Evolutionary conservation across 2,113 vertebrate species (phyloP).

Genomic region (Madoqua kirkii): DNA sequence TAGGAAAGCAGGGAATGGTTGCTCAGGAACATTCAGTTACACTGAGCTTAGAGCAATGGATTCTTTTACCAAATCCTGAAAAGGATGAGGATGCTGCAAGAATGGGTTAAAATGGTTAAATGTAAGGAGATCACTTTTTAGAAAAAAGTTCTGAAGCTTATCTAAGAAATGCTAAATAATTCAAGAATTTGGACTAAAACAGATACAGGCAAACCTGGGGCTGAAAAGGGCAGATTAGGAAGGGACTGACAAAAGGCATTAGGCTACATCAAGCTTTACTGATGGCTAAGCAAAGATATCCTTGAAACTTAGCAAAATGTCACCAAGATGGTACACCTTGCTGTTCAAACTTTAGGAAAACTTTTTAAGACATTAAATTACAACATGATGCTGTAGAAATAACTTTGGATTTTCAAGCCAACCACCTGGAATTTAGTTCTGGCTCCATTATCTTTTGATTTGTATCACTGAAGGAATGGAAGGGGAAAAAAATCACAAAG

Average conservation of each 20-base stretch:
- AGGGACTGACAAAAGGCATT: not conserved
- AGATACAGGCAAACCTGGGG: not conserved
- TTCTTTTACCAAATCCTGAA: not conserved
- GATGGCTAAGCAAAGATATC: not conserved
- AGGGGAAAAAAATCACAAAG: not conserved
- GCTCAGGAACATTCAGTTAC: not conserved
- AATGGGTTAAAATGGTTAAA: not conserved
- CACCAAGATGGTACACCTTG: not conserved
- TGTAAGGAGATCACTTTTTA: not conserved
- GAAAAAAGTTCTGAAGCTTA: not conserved
- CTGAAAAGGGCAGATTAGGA: not conserved
- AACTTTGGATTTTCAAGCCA: not conserved
- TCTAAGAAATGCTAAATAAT: constrained; percentile 5
- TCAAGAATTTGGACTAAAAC: not conserved
- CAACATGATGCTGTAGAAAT: not conserved
- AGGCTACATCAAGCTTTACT: not conserved
- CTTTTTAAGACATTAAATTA: not conserved
- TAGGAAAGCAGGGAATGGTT: not conserved
- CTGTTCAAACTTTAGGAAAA: not conserved
- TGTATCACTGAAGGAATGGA: not conserved
- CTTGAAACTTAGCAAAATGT: not conserved
- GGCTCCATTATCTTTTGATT: not conserved
- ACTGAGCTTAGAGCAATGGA: not conserved
- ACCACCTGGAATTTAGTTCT: not conserved
- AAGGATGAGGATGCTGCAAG: not conserved